Base-by-base conservation (phyloP, 2,888 invertebrate genomes). In the Chrysina gloriosa region DNA sequence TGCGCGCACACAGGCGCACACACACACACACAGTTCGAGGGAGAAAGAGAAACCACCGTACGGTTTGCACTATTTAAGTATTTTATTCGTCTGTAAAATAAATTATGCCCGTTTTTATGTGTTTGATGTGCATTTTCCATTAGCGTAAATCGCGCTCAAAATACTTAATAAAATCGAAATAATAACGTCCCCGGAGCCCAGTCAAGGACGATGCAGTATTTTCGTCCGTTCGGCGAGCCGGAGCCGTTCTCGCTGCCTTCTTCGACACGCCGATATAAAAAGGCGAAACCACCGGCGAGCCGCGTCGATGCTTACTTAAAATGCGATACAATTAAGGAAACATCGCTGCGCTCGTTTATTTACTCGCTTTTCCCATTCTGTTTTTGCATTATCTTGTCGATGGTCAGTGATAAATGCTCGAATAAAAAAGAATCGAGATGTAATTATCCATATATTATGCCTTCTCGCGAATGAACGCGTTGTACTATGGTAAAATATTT, bases 41-140 rank as follows among this genome's bases (percentile, higher is more conserved):
- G 19, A 45, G 16, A 45, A 21, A 21, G 45, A 16, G 19, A n/a
- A n/a, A n/a, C n/a, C n/a, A n/a, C n/a, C n/a, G n/a, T n/a, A n/a
- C n/a, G n/a, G n/a, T n/a, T n/a, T 45, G 45, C 21, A 54, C 63
- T 63, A 34, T 66, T 66, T 47, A 58, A 31, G 34, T 63, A 50
- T 67, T 63, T 63, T 67, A 63, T 54, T 27, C 39, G 63, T 29
- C 31, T 42, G 25, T 47, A 47, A 66, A 58, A 54, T 67, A 63
- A 67, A 63, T 42, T 61, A 63, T 19, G 45, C 29, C 21, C 52
- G 39, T 19, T 54, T 67, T 54, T 63, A 50, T 27, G 63, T 42
- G 54, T 63, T 63, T 67, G 67, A 67, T 67, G 63, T 63, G 67
- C 52, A 42, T 67, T 63, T 67, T 67, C 67, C 67, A 67, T 67